phyloP scores from a whole-genome alignment of 2,888 invertebrate species.

The Cecidostiba fungosa region DNA sequence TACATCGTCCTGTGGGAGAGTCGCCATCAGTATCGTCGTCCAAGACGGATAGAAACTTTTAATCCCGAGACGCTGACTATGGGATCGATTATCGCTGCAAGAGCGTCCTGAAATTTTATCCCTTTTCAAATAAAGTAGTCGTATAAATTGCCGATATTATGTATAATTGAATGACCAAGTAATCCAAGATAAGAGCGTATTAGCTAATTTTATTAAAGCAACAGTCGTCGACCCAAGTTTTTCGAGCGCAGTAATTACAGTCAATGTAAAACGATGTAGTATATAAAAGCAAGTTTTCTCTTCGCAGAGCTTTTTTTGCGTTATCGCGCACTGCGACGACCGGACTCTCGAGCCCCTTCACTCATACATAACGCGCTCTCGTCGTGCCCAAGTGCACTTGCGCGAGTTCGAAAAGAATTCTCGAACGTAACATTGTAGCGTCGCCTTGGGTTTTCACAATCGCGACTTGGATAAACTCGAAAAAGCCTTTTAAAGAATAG shows the following conservation, averaged over 20 bases:
- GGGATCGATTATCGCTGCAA: too few relatives aligned
- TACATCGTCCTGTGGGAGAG: too few relatives aligned
- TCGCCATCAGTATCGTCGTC: not conserved
- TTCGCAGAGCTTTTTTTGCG: not conserved
- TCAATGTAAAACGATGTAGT: too few relatives aligned
- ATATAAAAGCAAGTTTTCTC: too few relatives aligned
- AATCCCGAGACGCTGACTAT: not conserved
- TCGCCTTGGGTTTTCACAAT: not conserved
- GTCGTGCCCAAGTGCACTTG: conserved; percentile 18
- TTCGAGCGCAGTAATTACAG: too few relatives aligned
- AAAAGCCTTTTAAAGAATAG: not conserved
- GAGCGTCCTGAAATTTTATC: too few relatives aligned
- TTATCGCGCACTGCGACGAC: not conserved
- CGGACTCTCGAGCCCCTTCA: not conserved
- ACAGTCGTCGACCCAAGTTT: too few relatives aligned
- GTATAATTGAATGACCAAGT: too few relatives aligned
- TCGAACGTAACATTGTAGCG: conserved; percentile 28
- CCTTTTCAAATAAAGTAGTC: too few relatives aligned
- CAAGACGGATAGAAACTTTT: conserved; percentile 37
- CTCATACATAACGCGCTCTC: conserved; percentile 18
- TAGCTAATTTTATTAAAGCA: too few relatives aligned
- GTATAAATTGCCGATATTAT: too few relatives aligned
- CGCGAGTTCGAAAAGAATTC: conserved; percentile 19
- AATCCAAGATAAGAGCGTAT: too few relatives aligned
- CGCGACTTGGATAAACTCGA: conserved; percentile 25